Conservation (phyloP, 2,888 invertebrate genomes). For the Helleia helle region DNA sequence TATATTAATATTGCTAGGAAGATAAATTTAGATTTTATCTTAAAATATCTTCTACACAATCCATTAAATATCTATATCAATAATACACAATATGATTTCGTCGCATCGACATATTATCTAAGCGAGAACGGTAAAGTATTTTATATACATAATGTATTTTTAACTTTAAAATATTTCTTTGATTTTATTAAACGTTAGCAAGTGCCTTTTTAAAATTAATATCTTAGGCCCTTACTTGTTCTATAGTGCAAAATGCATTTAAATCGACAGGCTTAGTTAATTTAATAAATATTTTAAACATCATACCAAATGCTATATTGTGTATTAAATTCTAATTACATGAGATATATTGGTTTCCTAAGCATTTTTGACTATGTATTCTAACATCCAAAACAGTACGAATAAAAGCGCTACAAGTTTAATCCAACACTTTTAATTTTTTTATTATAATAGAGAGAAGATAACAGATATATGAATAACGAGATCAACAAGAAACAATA, state of each 20-base stretch:
- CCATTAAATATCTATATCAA: neutral
- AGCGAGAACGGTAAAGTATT: neutral
- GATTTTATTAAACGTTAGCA: conserved; percentile 10
- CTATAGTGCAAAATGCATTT: conserved; percentile 47
- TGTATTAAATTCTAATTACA: too few species aligned
- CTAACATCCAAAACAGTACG: neutral
- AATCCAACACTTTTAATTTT: neutral
- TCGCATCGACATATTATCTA: neutral
- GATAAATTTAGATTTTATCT: conserved; percentile 8
- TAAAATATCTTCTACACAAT: neutral
- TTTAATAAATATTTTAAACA: neutral
- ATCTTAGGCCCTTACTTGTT: conserved; percentile 15
- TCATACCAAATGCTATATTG: conserved; percentile 6
- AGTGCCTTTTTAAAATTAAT: conserved; percentile 19
- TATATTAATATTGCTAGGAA: conserved; percentile 52
- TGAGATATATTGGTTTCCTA: neutral
- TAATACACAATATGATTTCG: neutral
- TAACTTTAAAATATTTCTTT: neutral
- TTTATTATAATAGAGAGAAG: conserved; percentile 1
- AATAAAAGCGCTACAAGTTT: neutral
- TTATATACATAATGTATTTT: neutral
- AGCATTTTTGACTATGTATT: neutral
- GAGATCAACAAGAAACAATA: conserved; percentile 20
- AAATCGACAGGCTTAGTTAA: conserved; percentile 19
- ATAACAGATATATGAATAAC: conserved; percentile 15